Conservation (phyloP, 2,888 invertebrate genomes). For the Heliconius erato region DNA sequence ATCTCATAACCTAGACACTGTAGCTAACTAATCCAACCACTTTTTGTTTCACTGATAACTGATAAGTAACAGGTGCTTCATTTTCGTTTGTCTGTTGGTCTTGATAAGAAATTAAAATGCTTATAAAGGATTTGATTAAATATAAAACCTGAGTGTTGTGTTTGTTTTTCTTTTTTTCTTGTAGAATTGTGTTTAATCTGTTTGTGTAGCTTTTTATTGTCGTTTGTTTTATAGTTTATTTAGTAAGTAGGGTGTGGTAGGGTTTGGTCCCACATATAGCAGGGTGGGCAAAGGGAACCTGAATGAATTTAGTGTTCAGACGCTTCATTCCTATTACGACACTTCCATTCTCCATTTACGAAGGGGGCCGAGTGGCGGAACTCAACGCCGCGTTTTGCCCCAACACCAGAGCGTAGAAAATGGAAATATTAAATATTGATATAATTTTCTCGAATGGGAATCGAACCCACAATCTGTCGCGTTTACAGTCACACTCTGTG, state of each 20-base stretch:
- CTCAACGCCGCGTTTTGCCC: not conserved
- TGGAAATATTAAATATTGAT: not conserved
- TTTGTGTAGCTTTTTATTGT: not conserved
- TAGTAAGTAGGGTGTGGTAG: not conserved
- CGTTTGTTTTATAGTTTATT: not conserved
- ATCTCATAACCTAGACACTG: constrained; percentile 14
- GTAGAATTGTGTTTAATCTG: constrained; percentile 29
- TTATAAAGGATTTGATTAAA: constrained; percentile 67
- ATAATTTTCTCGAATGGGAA: too few species aligned
- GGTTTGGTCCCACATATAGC: not conserved
- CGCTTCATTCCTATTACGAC: not conserved
- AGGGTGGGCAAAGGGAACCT: not conserved
- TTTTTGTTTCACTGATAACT: constrained; percentile 65
- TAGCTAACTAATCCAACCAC: constrained; percentile 38
- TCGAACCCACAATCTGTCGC: too few species aligned
- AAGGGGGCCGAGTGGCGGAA: too few species aligned
- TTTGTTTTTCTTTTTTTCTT: constrained; percentile 53
- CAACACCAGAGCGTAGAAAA: not conserved
- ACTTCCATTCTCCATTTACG: not conserved
- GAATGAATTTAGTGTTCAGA: not conserved
- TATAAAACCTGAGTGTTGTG: constrained; percentile 47
- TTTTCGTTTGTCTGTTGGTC: constrained; percentile 60
- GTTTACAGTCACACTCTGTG: not conserved
- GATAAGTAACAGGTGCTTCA: constrained; percentile 63
- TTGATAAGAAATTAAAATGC: constrained; percentile 70